Evolutionary conservation across 2,888 invertebrate species (phyloP).

Genomic region (Bedellia somnulentella): DNA sequence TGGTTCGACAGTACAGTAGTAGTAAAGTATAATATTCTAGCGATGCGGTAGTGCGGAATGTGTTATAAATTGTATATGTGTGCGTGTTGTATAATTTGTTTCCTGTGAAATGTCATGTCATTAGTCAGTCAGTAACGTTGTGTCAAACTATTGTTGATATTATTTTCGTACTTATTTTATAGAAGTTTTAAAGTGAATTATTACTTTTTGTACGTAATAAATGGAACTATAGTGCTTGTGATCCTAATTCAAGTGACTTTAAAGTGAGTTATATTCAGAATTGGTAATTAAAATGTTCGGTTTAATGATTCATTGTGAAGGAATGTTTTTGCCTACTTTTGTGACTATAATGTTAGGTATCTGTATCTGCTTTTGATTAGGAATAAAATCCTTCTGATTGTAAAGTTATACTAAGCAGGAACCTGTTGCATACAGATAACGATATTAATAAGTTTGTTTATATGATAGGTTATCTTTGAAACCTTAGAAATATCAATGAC

Average conservation of each 20-base stretch:
- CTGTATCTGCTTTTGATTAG: too few relatives aligned
- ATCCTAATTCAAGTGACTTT: conserved; percentile 14
- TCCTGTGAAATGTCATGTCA: conserved; percentile 28
- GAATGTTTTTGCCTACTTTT: conserved; percentile 37
- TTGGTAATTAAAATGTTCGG: conserved; percentile 17
- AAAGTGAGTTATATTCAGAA: conserved; percentile 11
- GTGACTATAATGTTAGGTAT: too few relatives aligned
- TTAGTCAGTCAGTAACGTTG: conserved; percentile 22
- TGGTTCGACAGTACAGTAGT: too few relatives aligned
- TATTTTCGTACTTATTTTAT: conserved; percentile 18
- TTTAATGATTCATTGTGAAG: conserved; percentile 45
- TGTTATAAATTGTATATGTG: conserved; percentile 15
- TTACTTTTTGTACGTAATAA: conserved; percentile 20
- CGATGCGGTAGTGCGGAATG: too few relatives aligned
- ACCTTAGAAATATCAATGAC: too few relatives aligned
- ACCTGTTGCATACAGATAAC: too few relatives aligned
- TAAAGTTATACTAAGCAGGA: too few relatives aligned
- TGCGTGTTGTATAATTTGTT: too few relatives aligned
- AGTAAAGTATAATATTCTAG: too few relatives aligned
- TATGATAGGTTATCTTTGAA: too few relatives aligned
- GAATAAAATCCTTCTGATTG: too few relatives aligned
- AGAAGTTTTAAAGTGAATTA: conserved; percentile 7
- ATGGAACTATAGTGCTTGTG: conserved; percentile 24
- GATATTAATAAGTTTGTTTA: too few relatives aligned
- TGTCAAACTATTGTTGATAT: conserved; percentile 56